Evolutionary conservation across 2,888 invertebrate species (phyloP), one percentile per base, ranked within the genome.

Genomic region (Macaria notata): DNA sequence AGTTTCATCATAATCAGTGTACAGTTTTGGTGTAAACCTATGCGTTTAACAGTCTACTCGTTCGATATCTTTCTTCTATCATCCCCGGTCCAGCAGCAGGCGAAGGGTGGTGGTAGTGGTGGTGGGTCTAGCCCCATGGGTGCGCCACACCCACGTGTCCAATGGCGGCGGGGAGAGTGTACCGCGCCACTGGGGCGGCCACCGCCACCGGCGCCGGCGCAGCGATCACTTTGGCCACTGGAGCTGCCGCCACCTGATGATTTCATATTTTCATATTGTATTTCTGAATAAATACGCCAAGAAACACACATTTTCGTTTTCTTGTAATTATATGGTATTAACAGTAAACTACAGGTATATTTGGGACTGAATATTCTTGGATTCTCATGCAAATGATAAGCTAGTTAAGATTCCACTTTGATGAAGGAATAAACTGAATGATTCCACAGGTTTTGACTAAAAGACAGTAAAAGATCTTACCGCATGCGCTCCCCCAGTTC

Each of bases 401-500:
- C 19, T 19, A 19, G 19, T 1, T 19, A 19, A 19, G 19, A 19
- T 19, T n/a, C 19, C 19, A 19, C 19, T 19, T 19, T 19, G 19
- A 19, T 19, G 19, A 19, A 19, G 19, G 19, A 19, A 19, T 19
- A 19, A 19, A 19, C 19, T 2, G 19, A 19, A 19, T 19, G 19
- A 19, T 19, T 19, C 19, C 19, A 19, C 19, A 19, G 19, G 19
- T 19, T 19, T 19, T 2, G 19, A 19, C 19, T 19, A 19, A 19
- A 19, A 1, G 19, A 19, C 19, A 19, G 1, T 19, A 19, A 19
- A 19, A 19, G 19, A 19, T 68, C 82, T 84, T 52, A 90, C 88
- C 64, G 83, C 85, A 67, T 90, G 89, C 31, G 81, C 81, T 5
- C 72, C 84, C 1, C 92, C 92, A 3, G 89, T 84, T 72, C 92